Percentiles rank a stretch among this genome's conserved stretches.
These are phyloP conservation scores for Rhyacichthys aspro DNA, from an alignment of 2,797 vertebrate species.

Conservation along the genomic window DNA sequence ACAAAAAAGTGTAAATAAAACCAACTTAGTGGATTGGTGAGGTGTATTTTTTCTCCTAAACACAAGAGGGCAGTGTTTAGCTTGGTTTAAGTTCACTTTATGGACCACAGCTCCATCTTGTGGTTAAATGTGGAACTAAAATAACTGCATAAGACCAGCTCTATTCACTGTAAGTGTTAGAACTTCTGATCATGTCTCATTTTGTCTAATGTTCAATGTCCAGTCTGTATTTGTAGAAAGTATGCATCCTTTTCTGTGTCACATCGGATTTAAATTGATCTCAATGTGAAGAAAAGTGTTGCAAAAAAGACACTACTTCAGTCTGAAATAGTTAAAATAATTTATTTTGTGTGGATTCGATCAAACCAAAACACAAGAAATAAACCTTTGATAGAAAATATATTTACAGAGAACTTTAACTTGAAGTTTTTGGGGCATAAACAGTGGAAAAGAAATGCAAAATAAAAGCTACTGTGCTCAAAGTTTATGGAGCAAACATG, in stretches of 20 bases:
- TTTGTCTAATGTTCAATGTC: too few species aligned
- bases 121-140: slow-evolving; percentile 1
- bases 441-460: not conserved
- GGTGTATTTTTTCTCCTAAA: too few species aligned
- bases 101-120: not conserved
- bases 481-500: too few species aligned
- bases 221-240: too few species aligned
- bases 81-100: not conserved
- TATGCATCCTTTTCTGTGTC: too few species aligned
- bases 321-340: not conserved
- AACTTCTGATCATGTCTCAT: too few species aligned
- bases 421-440: not conserved
- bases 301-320: not conserved
- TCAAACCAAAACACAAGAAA: not conserved
- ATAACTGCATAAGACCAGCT: too few species aligned
- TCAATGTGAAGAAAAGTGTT: not conserved
- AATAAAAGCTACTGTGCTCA: not conserved
- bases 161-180: too few species aligned
- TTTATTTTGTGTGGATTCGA: slow-evolving; percentile 3
- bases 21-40: too few species aligned
- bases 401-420: not conserved
- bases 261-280: not conserved
- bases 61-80: slow-evolving; percentile 6
- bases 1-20: too few species aligned
- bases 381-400: too few species aligned